These are phyloP conservation scores for Tromatobia lineatoria DNA, from an alignment of 2,888 invertebrate species.

Conservation along the genomic window DNA sequence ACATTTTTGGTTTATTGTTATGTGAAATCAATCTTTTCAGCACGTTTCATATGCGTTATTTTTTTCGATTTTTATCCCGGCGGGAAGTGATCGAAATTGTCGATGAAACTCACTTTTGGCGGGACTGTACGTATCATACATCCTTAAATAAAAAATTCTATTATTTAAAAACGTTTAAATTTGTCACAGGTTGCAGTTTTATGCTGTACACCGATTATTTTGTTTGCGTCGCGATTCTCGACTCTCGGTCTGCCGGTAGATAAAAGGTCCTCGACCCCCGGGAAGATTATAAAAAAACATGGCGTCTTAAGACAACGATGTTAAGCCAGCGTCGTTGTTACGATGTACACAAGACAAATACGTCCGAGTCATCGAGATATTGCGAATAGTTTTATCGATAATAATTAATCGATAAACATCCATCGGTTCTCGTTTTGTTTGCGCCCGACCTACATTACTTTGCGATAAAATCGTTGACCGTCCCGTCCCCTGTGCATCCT, in stretches of 20 bases:
- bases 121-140: too few species aligned
- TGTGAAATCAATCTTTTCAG: too few species aligned
- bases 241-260: conserved; percentile 63
- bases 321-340: conserved; percentile 36
- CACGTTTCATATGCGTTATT: too few species aligned
- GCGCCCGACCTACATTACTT: conserved; percentile 84
- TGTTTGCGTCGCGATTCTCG: conserved; percentile 5
- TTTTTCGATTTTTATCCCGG: too few species aligned
- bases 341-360: conserved; percentile 50
- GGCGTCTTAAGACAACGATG: conserved; percentile 64
- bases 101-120: too few species aligned
- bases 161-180: background rate
- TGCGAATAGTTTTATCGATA: conserved; percentile 79
- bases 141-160: too few species aligned
- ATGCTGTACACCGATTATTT: background rate
- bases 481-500: conserved; percentile 39
- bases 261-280: conserved; percentile 79
- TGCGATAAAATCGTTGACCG: conserved; percentile 78
- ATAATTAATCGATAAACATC: conserved; percentile 83
- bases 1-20: too few species aligned
- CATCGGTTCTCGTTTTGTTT: conserved; percentile 79
- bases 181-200: background rate
- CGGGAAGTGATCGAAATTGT: too few species aligned
- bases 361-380: conserved; percentile 73
- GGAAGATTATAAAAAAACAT: conserved; percentile 61